phyloP scores from a whole-genome alignment of 2,888 invertebrate genomes.

The Melieria picta region DNA sequence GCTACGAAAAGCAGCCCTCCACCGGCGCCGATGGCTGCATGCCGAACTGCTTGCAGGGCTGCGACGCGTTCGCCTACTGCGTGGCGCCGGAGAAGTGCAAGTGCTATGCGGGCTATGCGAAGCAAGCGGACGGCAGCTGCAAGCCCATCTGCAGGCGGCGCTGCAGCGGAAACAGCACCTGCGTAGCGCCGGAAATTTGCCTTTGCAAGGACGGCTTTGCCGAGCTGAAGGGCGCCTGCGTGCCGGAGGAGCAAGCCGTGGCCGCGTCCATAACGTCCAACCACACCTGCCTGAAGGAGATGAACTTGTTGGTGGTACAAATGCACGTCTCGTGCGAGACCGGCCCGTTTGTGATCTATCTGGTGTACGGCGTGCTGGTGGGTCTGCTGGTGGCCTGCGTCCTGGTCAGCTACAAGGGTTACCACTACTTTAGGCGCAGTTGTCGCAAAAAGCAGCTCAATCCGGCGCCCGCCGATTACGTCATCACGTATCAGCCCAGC shows the following conservation, averaged over 20 bases:
- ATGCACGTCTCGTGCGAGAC: conserved; percentile 9
- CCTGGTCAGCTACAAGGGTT: conserved; percentile 5
- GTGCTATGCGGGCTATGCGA: conserved; percentile 10
- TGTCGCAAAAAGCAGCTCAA: background rate
- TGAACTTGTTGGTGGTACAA: background rate
- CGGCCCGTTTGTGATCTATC: conserved; percentile 5
- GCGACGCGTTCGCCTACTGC: conserved; percentile 12
- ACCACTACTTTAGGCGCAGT: background rate
- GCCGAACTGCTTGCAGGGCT: conserved; percentile 6
- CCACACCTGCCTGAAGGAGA: conserved; percentile 1
- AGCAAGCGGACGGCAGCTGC: background rate
- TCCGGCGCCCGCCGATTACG: background rate
- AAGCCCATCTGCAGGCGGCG: conserved; percentile 1
- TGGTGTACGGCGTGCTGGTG: conserved; percentile 6
- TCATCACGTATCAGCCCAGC: conserved; percentile 13
- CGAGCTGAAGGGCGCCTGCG: conserved; percentile 4
- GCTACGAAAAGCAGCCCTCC: background rate
- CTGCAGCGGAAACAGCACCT: conserved; percentile 15
- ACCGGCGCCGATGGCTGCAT: background rate
- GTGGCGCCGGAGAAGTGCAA: conserved; percentile 15
- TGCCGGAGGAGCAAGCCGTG: background rate
- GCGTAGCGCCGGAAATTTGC: conserved; percentile 15
- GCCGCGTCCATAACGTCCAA: background rate
- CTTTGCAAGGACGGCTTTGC: conserved; percentile 6
- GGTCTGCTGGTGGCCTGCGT: background rate